A percentile compares a stretch with the other conserved stretches of the same genome.
Evolutionary conservation across 53 echinoderm and acorn worm genomes (phyloP).

Genomic region (Temnopleurus reevesii): DNA sequence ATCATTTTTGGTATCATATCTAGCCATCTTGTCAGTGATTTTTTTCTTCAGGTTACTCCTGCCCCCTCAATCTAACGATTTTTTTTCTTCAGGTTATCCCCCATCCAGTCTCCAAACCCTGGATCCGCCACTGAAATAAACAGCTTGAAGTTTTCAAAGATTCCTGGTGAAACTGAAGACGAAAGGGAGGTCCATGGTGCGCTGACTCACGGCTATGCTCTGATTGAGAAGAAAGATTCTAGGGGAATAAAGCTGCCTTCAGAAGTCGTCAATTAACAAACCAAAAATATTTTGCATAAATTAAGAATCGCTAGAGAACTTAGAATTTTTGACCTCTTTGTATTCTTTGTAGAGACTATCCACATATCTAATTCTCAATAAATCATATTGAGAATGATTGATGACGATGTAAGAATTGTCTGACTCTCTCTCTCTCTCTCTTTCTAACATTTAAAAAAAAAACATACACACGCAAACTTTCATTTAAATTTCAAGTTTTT

Average conservation of each 20-base stretch:
- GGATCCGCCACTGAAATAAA: too few relatives aligned
- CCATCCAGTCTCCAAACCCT: too few relatives aligned
- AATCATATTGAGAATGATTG: not conserved
- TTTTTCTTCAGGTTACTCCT: too few relatives aligned
- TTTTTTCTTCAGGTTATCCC: too few relatives aligned
- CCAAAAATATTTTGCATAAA: not conserved
- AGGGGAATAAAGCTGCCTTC: not conserved
- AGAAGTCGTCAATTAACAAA: slow-evolving; percentile 31
- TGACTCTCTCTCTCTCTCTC: not conserved
- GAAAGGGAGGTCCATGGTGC: not conserved
- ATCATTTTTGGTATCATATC: too few relatives aligned
- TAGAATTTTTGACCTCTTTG: not conserved
- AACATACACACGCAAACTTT: too few relatives aligned
- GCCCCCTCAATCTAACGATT: too few relatives aligned
- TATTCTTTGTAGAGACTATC: not conserved
- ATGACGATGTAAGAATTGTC: too few relatives aligned
- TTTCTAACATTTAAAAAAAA: too few relatives aligned
- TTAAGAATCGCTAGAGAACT: not conserved
- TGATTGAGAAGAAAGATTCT: slow-evolving; percentile 18
- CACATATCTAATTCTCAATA: not conserved
- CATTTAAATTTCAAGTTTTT: too few relatives aligned
- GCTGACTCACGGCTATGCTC: slow-evolving; percentile 1
- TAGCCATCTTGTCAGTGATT: too few relatives aligned
- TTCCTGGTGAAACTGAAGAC: not conserved
- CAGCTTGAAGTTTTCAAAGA: not conserved